These are phyloP conservation scores for Chionomys nivalis DNA, from an alignment of 2,113 vertebrate species.

Conservation along the genomic window DNA sequence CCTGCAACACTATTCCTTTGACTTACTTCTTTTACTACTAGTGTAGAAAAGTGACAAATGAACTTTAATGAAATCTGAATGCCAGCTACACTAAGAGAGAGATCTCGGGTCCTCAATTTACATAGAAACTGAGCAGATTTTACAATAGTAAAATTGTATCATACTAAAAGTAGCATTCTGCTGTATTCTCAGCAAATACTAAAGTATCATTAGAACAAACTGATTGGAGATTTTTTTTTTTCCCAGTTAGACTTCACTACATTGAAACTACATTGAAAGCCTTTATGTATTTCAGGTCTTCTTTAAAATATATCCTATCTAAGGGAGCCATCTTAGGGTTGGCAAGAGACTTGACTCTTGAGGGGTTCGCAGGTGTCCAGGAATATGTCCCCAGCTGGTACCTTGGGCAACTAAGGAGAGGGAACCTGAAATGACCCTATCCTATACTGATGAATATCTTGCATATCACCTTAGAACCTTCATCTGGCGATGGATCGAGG, in stretches of 20 bases:
- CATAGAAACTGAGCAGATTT: constrained; percentile 64
- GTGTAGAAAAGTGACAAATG: constrained; percentile 42
- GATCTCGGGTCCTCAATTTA: background rate
- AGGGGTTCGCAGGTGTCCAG: too few species aligned
- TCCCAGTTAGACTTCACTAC: constrained; percentile 19
- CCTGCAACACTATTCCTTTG: background rate
- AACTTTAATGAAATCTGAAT: constrained; percentile 60
- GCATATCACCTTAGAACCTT: too few species aligned
- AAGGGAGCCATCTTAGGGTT: too few species aligned
- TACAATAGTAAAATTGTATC: background rate
- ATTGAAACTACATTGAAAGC: constrained; percentile 42
- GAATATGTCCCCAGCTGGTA: too few species aligned
- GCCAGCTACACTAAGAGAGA: constrained; percentile 68
- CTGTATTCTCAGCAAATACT: constrained; percentile 64
- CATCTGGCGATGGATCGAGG: too few species aligned
- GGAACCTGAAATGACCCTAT: too few species aligned
- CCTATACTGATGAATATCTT: too few species aligned
- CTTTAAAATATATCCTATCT: too few species aligned
- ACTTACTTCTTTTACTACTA: background rate
- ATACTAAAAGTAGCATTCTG: constrained; percentile 26
- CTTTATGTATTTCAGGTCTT: constrained; percentile 4
- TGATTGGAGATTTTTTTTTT: constrained; percentile 58
- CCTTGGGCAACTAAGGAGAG: too few species aligned
- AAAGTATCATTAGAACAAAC: constrained; percentile 67
- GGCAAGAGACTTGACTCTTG: too few species aligned